Conservation (phyloP, 2,113 vertebrate genomes). For the Bolborhynchus lineola region DNA sequence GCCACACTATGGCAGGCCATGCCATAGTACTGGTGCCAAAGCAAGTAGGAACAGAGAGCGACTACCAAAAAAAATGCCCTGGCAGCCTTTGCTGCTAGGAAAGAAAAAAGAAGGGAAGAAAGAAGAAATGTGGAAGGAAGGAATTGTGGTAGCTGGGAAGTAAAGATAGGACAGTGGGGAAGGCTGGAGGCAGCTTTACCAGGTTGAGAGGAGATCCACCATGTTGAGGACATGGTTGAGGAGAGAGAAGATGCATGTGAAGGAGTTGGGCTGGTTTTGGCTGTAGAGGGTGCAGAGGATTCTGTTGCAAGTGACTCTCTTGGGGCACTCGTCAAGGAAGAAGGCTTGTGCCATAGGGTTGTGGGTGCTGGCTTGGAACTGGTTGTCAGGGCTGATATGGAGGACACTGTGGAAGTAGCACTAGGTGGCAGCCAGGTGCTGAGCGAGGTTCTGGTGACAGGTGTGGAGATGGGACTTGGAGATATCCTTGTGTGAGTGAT, state of each 20-base stretch:
- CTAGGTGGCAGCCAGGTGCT: background rate
- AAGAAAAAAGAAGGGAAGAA: too few species aligned
- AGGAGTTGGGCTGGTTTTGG: background rate
- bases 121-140: too few species aligned
- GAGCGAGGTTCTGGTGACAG: background rate
- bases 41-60: too few species aligned
- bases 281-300: background rate
- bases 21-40: too few species aligned
- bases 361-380: background rate
- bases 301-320: background rate
- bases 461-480: rapidly evolving
- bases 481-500: too few species aligned
- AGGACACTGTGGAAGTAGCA: rapidly evolving
- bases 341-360: background rate
- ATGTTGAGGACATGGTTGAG: background rate
- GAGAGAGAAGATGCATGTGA: background rate
- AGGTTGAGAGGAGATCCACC: background rate
- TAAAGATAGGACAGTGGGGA: too few species aligned
- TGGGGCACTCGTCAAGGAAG: background rate
- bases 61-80: too few species aligned
- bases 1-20: too few species aligned
- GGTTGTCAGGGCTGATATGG: too few species aligned
- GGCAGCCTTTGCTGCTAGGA: too few species aligned
- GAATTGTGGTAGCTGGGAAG: too few species aligned
- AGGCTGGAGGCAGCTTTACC: background rate